Evolutionary conservation across 2,888 invertebrate genomes (phyloP), one percentile per base, ranked within the genome.

Genomic region (Trachelus troglodyta): DNA sequence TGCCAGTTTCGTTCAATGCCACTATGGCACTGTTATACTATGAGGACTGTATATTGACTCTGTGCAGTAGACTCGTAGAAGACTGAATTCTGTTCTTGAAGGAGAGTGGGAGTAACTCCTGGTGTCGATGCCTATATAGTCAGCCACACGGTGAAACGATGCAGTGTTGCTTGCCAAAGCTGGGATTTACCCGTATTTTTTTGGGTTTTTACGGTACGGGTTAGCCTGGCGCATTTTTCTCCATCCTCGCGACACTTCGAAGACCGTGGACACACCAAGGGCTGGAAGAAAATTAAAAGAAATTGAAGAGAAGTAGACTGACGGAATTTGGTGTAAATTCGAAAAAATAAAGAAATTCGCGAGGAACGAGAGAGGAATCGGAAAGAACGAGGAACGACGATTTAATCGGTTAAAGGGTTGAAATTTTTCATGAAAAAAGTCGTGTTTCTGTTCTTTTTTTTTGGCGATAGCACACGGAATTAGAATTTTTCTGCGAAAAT

Each of bases 51-150:
- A 56, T 56, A 56, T 56, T 56, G 15, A 6, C 9, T 15, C 74
- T 71, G 80, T 81, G 80, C 84, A 81, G 81, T 80, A 80, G 79
- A 80, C 76, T 76, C 78, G 79, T 77, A 79, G 83, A 86, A 82
- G 85, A 86, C 82, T 87, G 87, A 88, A 88, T 87, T 89, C 84
- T 85, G 82, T 86, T 85, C 80, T 80, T 79, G 83, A 81, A 84
- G 84, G 78, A 69, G 77, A 76, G 74, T 30, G 34, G 74, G 85
- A 84, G 85, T 83, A 79, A 84, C 83, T 84, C 84, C 86, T 83
- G 84, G 84, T 80, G 12, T 6, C 86, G 85, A 85, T 85, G 88
- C 86, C 85, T 91, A 91, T 91, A 91, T 90, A 91, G 89, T 85
- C 81, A 81, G 86, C 83, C 85, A 85, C 85, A 79, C 86, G 85